Conservation (phyloP, 2,888 invertebrate species). For the Melinaea marsaeus region DNA sequence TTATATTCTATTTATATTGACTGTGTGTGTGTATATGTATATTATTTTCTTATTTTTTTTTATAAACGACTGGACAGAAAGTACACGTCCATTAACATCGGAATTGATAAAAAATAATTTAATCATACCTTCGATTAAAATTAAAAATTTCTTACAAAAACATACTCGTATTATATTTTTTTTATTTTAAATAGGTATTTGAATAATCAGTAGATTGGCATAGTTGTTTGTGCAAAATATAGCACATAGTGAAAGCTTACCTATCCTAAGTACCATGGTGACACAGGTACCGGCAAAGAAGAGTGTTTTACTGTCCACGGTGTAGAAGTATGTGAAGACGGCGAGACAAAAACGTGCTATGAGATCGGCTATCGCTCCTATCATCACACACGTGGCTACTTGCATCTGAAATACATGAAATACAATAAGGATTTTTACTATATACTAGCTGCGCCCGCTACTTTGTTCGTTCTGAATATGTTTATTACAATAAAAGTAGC, state of each 20-base stretch:
- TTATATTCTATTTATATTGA: too few relatives aligned
- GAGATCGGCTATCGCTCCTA: constrained; percentile 83
- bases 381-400: constrained; percentile 82
- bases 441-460: not conserved
- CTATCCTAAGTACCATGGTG: constrained; percentile 82
- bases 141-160: not conserved
- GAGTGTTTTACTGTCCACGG: constrained; percentile 80
- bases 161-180: not conserved
- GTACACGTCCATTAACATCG: too few relatives aligned
- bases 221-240: not conserved
- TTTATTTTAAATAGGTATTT: not conserved
- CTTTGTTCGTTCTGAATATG: too few relatives aligned
- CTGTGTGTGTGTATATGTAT: too few relatives aligned
- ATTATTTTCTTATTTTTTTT: too few relatives aligned
- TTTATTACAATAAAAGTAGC: not conserved
- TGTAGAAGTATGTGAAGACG: constrained; percentile 78
- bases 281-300: constrained; percentile 81
- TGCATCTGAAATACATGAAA: constrained; percentile 70
- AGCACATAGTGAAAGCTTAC: constrained; percentile 59
- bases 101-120: not conserved
- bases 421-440: not conserved
- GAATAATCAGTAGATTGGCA: not conserved
- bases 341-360: constrained; percentile 81
- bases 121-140: not conserved
- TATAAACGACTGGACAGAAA: too few relatives aligned